These are phyloP conservation scores for Dissostichus mawsoni DNA, from an alignment of 2,113 vertebrate genomes.

Conservation along the genomic window DNA sequence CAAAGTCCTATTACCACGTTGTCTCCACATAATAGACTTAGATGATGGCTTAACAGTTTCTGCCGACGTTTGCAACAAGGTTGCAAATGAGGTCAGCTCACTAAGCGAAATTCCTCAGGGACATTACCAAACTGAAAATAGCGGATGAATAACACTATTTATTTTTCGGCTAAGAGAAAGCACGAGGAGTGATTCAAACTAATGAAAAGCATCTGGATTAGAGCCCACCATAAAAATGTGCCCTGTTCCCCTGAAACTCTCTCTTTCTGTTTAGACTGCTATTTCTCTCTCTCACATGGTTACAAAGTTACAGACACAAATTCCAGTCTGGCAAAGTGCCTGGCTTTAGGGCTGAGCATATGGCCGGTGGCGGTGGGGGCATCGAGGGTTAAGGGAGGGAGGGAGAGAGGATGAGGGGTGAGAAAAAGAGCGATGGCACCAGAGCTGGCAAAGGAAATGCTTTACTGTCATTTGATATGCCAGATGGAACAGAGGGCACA, in stretches of 20 bases:
- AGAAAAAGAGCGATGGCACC: conserved; percentile 50
- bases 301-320: conserved; percentile 37
- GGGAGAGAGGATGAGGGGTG: conserved; percentile 33
- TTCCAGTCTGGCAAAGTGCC: conserved; percentile 50
- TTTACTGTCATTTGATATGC: conserved; percentile 65
- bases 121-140: conserved; percentile 22
- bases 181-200: conserved; percentile 24
- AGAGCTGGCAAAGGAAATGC: conserved; percentile 71
- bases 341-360: conserved; percentile 71
- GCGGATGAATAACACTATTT: conserved; percentile 14
- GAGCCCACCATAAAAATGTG: conserved; percentile 8
- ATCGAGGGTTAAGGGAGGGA: conserved; percentile 28
- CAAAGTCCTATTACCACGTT: background rate
- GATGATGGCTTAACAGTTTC: conserved; percentile 26
- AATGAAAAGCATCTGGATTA: conserved; percentile 42
- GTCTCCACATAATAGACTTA: conserved; percentile 17
- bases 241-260: background rate
- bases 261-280: background rate
- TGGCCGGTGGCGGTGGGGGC: conserved; percentile 59
- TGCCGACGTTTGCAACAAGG: conserved; percentile 28
- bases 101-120: conserved; percentile 11
- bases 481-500: conserved; percentile 37
- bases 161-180: conserved; percentile 21
- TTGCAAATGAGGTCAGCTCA: conserved; percentile 57
- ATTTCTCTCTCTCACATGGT: background rate